phyloP scores from a whole-genome alignment of 2,113 vertebrate species.

The Sakesphorus luctuosus region DNA sequence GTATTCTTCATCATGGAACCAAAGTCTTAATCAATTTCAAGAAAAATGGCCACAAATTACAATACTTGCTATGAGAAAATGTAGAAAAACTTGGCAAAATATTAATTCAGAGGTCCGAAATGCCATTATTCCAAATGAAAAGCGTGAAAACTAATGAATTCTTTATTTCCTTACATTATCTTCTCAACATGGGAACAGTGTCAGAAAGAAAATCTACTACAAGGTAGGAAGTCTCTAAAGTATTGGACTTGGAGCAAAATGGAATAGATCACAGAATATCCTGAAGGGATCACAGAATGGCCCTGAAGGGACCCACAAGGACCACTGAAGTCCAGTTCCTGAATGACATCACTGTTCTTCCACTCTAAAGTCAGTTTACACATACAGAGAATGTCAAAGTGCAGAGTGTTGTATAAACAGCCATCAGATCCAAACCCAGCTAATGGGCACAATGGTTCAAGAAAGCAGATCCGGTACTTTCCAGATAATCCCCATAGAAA shows the following conservation, averaged over 20 bases:
- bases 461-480: background rate
- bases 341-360: background rate
- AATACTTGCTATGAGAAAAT: background rate
- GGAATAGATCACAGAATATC: background rate
- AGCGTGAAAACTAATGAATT: background rate
- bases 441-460: rapidly evolving
- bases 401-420: background rate
- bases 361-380: background rate
- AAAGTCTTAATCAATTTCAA: background rate
- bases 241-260: background rate
- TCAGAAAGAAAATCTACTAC: background rate
- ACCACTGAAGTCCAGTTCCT: background rate
- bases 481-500: background rate
- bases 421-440: background rate
- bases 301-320: background rate
- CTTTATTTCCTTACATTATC: background rate
- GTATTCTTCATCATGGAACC: background rate
- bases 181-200: background rate
- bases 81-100: background rate
- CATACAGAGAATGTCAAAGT: background rate
- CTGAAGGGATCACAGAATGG: background rate
- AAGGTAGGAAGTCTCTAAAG: background rate
- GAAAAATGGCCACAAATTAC: background rate
- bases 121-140: background rate
- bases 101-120: background rate